A percentile compares a stretch with the other conserved stretches of the same genome.
Evolutionary conservation across 2,113 vertebrate species (phyloP).

Genomic region (Natator depressus): DNA sequence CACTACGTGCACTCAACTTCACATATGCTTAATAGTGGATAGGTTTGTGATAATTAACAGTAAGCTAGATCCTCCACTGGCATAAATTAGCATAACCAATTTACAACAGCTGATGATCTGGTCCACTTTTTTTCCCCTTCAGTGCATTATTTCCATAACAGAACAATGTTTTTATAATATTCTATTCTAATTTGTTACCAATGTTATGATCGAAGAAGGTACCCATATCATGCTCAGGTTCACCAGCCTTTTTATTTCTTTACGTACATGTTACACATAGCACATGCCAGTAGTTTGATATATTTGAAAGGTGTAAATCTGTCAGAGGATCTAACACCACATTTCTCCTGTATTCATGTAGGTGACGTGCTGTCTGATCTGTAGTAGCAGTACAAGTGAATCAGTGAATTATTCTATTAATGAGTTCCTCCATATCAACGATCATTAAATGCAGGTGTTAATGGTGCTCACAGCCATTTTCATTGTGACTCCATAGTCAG

Average conservation of each 20-base stretch:
- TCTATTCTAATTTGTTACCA: accelerated
- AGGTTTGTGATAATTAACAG: background rate
- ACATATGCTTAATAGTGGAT: background rate
- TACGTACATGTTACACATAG: background rate
- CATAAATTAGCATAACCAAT: accelerated
- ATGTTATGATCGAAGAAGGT: background rate
- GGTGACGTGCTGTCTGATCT: background rate
- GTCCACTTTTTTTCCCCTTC: accelerated
- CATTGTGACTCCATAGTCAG: background rate
- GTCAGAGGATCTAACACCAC: background rate
- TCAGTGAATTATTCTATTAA: background rate
- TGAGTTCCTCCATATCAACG: background rate
- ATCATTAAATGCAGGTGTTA: background rate
- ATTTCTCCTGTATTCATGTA: background rate
- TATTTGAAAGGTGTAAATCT: background rate
- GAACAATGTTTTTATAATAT: background rate
- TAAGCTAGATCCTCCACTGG: background rate
- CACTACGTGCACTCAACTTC: background rate
- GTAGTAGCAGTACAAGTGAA: background rate
- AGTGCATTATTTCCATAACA: accelerated
- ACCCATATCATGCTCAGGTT: background rate
- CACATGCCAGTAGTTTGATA: background rate
- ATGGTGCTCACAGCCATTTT: background rate
- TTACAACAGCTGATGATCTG: background rate
- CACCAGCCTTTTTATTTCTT: background rate